A percentile compares a stretch with the other conserved stretches of the same genome.
Conservation (phyloP, 2,113 vertebrate species). For the Gnathonemus echidnorhynchus region DNA sequence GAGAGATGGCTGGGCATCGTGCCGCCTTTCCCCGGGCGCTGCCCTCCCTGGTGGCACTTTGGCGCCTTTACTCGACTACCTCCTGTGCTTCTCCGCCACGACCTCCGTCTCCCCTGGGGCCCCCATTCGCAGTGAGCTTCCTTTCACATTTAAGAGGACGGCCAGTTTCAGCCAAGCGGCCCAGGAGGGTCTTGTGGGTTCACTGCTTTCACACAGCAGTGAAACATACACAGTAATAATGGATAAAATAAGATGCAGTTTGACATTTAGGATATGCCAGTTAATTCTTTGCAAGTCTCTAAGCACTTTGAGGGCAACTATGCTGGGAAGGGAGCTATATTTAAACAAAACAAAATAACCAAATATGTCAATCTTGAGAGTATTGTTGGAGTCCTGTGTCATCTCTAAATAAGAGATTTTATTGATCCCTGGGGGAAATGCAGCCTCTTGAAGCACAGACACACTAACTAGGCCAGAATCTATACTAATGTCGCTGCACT, state of each 20-base stretch:
- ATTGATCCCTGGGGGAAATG: neutral
- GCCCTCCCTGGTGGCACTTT: neutral
- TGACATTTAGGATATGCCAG: neutral
- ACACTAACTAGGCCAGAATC: neutral
- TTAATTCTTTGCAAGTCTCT: neutral
- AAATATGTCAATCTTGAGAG: neutral
- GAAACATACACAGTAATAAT: neutral
- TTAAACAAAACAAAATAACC: neutral
- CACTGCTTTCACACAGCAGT: neutral
- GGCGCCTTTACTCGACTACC: neutral
- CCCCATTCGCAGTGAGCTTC: neutral
- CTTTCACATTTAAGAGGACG: neutral
- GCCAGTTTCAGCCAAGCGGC: neutral
- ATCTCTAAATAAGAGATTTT: neutral
- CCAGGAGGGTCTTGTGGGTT: neutral
- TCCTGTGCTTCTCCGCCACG: neutral
- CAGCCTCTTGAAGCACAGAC: neutral
- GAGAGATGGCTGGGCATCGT: neutral
- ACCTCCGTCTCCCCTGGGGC: neutral
- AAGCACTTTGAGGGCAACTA: neutral
- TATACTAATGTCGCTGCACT: neutral
- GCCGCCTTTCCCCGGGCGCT: neutral
- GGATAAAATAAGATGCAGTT: neutral
- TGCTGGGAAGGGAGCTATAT: neutral
- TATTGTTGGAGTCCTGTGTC: neutral